Evolutionary conservation across 2,113 vertebrate species (phyloP).

Genomic region (Dasyprocta punctata): DNA sequence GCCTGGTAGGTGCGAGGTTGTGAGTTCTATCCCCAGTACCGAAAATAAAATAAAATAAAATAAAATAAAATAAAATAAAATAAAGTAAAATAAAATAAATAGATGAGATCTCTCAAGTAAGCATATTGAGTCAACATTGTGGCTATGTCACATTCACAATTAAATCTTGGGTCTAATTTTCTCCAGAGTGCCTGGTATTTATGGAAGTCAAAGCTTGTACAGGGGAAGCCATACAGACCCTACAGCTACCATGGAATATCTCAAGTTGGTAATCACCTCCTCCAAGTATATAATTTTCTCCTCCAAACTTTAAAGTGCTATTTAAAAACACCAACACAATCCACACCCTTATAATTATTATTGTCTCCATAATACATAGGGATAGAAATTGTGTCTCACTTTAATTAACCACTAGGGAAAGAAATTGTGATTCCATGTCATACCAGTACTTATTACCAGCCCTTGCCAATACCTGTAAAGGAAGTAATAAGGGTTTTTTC

Average conservation of each 20-base stretch:
- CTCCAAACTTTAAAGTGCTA: background rate
- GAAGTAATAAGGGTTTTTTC: background rate
- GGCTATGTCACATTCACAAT: background rate
- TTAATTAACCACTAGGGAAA: background rate
- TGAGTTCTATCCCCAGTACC: no score
- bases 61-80: no score
- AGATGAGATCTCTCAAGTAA: background rate
- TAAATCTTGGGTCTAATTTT: constrained; percentile 31
- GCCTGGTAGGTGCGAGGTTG: no score
- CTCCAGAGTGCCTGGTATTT: background rate
- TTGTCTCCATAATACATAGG: background rate
- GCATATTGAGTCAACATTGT: background rate
- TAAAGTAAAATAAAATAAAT: no score
- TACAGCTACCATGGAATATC: background rate
- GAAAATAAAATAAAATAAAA: no score
- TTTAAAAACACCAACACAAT: background rate
- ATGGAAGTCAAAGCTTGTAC: background rate
- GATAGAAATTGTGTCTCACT: background rate
- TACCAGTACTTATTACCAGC: background rate
- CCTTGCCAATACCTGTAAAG: background rate
- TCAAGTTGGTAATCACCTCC: background rate
- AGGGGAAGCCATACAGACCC: background rate
- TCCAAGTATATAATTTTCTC: constrained; percentile 11
- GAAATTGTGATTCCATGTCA: background rate
- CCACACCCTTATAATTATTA: background rate